Evolutionary conservation across 2,888 invertebrate species (phyloP), one percentile per base, ranked within the genome.

Genomic region (Flexamia atlantica): DNA sequence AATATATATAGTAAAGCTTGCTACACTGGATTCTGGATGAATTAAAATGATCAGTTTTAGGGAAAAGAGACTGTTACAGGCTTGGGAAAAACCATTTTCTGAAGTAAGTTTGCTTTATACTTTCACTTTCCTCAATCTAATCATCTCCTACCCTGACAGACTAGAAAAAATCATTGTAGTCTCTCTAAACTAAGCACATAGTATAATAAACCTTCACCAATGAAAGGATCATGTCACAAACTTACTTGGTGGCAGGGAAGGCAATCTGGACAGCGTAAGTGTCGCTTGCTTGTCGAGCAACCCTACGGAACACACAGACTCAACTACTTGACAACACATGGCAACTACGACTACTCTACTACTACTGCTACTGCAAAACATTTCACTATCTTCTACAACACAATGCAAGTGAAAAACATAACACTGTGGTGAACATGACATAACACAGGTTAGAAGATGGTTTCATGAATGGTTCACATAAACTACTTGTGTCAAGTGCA

Each of bases 181-280:
- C 36, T 7, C 9, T 36, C 9, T 7, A 36, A 36, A 36, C 9
- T 36, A 36, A 36, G 36, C 4, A 7, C 46, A 46, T 12, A 46
- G 14, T n/a, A 17, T 46, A 17, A 9, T 12, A 46, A 46, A 46
- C 64, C 64, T 28, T 14, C 64, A 64, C 64, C 64, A 28, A 25
- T 9, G 2, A 25, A 64, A 4, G 17, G 28, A 28, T 25, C 12
- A 30, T 72, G 17, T 50, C 23, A 64, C 20, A 87, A 87, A 90
- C 93, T 95, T 95, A 97, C 97, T 96, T 97, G 92, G 96, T 93
- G 89, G 97, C 95, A 90, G 97, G 97, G 94, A 97, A 97, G 90
- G 96, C 94, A 91, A 98, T 96, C 92, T 97, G 96, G 90, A 97
- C 94, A 92, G 93, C 95, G 93, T 98, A 98, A 88, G 97, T 97